Conservation (phyloP, 23 tunicate species). For the Trididemnum clinides region DNA sequence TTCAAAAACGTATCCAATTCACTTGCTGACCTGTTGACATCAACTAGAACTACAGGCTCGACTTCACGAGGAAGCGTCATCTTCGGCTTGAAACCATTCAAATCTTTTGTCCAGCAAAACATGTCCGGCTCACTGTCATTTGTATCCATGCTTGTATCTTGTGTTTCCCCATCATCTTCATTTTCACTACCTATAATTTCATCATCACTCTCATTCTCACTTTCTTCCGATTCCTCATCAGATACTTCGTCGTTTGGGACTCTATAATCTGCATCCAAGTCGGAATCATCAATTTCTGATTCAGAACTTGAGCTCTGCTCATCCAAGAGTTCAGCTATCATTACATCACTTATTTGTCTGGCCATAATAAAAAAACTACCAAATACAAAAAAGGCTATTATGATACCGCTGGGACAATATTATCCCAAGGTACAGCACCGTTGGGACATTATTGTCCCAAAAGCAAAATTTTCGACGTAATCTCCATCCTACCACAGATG, state of each 20-base stretch:
- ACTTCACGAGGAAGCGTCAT: background rate
- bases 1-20: too few relatives aligned
- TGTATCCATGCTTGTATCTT: background rate
- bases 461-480: background rate
- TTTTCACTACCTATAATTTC: background rate
- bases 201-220: constrained; percentile 4
- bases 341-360: too few relatives aligned
- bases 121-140: background rate
- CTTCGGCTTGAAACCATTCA: constrained; percentile 6
- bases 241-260: background rate
- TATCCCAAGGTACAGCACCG: constrained; percentile 2
- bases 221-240: background rate
- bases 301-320: background rate
- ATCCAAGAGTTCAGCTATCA: too few relatives aligned
- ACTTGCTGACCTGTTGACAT: too few relatives aligned
- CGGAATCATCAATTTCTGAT: background rate
- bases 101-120: constrained; percentile 4
- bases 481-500: too few relatives aligned
- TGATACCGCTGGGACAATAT: background rate
- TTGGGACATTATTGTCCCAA: constrained; percentile 4
- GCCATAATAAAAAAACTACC: too few relatives aligned
- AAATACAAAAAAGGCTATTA: background rate
- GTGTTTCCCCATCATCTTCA: background rate
- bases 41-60: too few relatives aligned
- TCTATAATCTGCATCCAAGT: background rate